Conservation (phyloP, 2,113 vertebrate species). For the Leptobrachium leishanense region DNA sequence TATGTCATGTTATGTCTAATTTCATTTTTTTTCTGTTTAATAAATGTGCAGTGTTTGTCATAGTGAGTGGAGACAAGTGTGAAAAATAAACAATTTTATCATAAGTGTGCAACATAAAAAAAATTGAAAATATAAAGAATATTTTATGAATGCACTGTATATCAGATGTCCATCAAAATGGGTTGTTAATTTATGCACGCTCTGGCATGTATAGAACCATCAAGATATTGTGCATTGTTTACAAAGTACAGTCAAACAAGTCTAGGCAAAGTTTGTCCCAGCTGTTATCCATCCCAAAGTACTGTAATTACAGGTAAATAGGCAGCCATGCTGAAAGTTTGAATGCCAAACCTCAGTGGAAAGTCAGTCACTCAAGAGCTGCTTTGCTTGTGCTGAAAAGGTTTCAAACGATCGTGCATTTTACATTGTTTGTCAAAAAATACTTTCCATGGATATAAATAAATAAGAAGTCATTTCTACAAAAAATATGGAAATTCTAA, state of each 20-base stretch:
- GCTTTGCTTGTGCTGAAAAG: background rate
- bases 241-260: background rate
- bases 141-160: background rate
- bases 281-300: background rate
- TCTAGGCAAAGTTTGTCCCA: slow-evolving; percentile 1
- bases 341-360: background rate
- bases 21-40: no score
- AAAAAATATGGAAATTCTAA: no score
- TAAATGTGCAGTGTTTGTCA: no score
- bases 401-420: background rate
- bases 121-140: no score
- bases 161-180: background rate
- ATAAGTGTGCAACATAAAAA: no score
- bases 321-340: background rate
- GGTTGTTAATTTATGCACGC: background rate
- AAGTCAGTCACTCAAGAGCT: background rate
- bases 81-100: no score
- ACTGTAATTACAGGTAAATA: background rate
- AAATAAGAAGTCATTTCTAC: background rate
- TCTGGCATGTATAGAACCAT: background rate
- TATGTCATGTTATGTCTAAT: no score
- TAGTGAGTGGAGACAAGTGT: no score
- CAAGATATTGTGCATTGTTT: background rate
- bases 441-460: background rate
- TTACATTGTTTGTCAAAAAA: background rate